Conservation (phyloP, 2,113 vertebrate genomes). For the Mixornis gularis region DNA sequence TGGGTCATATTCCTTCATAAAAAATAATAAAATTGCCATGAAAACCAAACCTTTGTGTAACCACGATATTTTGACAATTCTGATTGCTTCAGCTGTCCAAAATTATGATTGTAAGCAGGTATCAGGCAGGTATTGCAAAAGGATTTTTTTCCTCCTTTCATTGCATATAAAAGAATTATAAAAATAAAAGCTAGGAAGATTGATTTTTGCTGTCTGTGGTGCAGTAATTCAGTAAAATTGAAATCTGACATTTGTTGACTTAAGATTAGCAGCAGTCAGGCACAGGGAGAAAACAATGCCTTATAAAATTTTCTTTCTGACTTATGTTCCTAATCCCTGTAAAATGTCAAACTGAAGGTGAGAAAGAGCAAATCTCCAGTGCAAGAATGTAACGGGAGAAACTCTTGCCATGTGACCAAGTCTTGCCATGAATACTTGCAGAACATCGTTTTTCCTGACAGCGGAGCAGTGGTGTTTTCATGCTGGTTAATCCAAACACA, state of each 20-base stretch:
- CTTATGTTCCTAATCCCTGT: constrained; percentile 30
- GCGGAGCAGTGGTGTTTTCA: background rate
- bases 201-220: background rate
- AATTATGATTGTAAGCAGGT: background rate
- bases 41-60: background rate
- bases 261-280: constrained; percentile 41
- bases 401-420: background rate
- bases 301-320: constrained; percentile 31
- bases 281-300: constrained; percentile 7
- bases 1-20: background rate
- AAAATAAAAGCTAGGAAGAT: background rate
- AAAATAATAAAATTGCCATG: background rate
- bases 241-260: constrained; percentile 60
- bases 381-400: constrained; percentile 12
- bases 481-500: constrained; percentile 13
- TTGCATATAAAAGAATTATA: constrained; percentile 4
- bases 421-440: background rate
- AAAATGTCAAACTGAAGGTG: constrained; percentile 66
- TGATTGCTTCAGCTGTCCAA: background rate
- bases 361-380: constrained; percentile 19
- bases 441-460: constrained; percentile 53
- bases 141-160: background rate
- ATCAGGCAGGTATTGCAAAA: background rate
- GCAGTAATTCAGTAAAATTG: constrained; percentile 60
- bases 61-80: background rate